Evolutionary conservation across 1,140 invertebrate genomes (phyloP), one percentile per base, ranked within the genome.

Genomic region (Drosophila baimaii): DNA sequence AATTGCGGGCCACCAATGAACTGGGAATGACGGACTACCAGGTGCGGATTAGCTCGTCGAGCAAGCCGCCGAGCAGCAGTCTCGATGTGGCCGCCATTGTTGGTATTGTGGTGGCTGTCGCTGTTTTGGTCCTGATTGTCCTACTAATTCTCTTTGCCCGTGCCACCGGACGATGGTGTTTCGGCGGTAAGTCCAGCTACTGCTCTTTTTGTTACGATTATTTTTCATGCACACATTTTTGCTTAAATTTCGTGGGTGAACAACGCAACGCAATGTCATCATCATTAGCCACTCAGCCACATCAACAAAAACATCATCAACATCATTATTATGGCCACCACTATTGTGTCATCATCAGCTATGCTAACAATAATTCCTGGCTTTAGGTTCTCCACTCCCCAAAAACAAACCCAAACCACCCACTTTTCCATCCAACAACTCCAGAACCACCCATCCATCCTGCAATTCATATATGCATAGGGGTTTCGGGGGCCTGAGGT

Each of bases 121-220:
- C 96, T 54, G 91, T 96, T 17, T 84, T 96, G 0, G 92, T 96
- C 5, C 92, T 96, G 21, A 92, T 94, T 58, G 92, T 95, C 12
- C 94, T 95, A 62, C 91, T 96, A 25, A 77, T 95, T n/a, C 93
- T 96, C 43, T 96, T 96, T 90, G 96, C 96, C 46, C 95, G 95
- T 75, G 94, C 95, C 46, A 96, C 95, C 54, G 95, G 95, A 79
- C 94, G 95, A 91, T 96, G 96, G 96, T 97, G 96, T 92, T 97
- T 96, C 91, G 95, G 95, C 92, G 96, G 96, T 96, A 93, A 95
- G 95, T 95, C 19, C 31, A 23, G 19, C 19, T 13, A 35, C 19
- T 21, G 23, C 43, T 37, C 29, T 21, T 39, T 23, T 54, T n/a
- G n/a, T 17, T 44, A 8, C 31, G 12, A 13, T 33, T 27, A 46